Evolutionary conservation across 2,113 vertebrate genomes (phyloP), one percentile per base, ranked within the genome.

Genomic region (Heteronetta atricapilla): DNA sequence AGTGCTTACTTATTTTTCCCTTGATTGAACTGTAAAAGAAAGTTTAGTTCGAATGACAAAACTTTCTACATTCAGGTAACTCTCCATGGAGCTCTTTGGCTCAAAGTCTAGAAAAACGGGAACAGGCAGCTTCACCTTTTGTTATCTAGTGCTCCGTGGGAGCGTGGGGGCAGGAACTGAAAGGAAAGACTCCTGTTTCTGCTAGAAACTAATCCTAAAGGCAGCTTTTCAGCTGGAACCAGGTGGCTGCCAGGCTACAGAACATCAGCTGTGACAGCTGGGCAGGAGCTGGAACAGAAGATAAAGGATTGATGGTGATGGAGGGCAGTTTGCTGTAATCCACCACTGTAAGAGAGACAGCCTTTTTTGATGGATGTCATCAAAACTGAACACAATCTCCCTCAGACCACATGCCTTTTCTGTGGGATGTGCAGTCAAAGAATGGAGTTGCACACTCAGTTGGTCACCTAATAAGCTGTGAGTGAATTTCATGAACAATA

Each of bases 401-500:
- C 59, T 59, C 53, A 82, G 50, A 81, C 13, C 5, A 4, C 10
- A 69, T 22, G 8, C 17, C 34, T 74, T 92, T 42, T 66, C 60
- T 29, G 88, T 15, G 78, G 81, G 34, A 31, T 31, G 16, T 33
- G 22, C 25, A 82, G 80, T 31, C 73, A 72, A 93, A 95, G 72
- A 78, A 50, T 68, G 21, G 80, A 91, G 53, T 26, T 78, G 44
- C 52, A 78, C 1, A 11, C 48, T 5, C 46, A 78, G 20, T 52
- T 74, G 91, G 31, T 68, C 70, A 91, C 14, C 46, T 93, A 86
- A 94, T 33, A 53, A 1, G 8, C n/a, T 52, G 2, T 70, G 88
- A 96, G 78, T 18, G 58, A 95, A 91, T 89, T 94, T 92, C 63
- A 93, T 17, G 38, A 13, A 63, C 72, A 94, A 21, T 93, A 82